These are phyloP conservation scores for Pangasianodon gigas DNA, from an alignment of 2,113 vertebrate genomes.

Conservation along the genomic window DNA sequence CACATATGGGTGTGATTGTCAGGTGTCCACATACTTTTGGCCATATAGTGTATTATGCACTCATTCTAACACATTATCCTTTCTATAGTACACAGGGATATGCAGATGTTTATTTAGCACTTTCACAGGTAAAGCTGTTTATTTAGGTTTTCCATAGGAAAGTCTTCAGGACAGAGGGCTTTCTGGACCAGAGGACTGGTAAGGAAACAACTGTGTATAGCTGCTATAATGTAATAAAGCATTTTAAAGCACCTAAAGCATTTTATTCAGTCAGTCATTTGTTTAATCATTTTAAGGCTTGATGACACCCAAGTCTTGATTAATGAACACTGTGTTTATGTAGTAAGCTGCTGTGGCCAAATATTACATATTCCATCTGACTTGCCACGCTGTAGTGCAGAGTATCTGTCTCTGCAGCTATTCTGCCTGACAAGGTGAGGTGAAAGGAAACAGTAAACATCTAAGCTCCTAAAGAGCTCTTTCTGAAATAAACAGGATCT, in stretches of 20 bases:
- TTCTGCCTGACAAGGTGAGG: neutral
- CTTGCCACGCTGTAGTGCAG: neutral
- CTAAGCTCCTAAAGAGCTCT: conserved; percentile 1
- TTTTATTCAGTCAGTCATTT: neutral
- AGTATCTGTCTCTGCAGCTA: neutral
- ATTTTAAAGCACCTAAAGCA: neutral
- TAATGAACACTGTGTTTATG: neutral
- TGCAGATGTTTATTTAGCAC: too few species aligned
- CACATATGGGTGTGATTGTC: too few species aligned
- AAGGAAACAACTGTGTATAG: too few species aligned
- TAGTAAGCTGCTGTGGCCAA: conserved; percentile 11
- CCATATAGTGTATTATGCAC: too few species aligned
- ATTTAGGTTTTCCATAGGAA: too few species aligned
- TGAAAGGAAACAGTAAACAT: conserved; percentile 26
- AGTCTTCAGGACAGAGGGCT: too few species aligned
- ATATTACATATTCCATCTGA: conserved; percentile 10
- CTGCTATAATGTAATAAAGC: too few species aligned
- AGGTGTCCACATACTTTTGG: too few species aligned
- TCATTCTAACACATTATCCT: too few species aligned
- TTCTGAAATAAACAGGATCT: conserved; percentile 15
- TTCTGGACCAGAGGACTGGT: too few species aligned
- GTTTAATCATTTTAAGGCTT: neutral
- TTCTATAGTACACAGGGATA: too few species aligned
- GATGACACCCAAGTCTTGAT: neutral
- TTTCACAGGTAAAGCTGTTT: neutral